Percentiles rank a stretch among this genome's conserved stretches.
These are phyloP conservation scores for Procambarus clarkii DNA, from an alignment of 1,140 invertebrate genomes.

Conservation along the genomic window DNA sequence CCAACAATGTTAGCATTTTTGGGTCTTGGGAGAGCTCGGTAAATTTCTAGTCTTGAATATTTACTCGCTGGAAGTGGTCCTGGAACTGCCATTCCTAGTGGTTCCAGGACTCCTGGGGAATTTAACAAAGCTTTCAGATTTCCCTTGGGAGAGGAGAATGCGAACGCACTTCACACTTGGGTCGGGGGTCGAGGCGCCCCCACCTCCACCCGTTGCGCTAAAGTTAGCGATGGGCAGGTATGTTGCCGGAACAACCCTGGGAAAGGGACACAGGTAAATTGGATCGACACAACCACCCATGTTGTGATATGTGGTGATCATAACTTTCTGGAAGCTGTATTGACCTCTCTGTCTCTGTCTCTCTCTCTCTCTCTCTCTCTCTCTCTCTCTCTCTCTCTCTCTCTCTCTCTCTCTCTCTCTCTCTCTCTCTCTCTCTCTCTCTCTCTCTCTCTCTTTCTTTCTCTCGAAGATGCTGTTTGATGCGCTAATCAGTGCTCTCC, in stretches of 20 bases:
- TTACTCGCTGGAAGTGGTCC: slow-evolving; percentile 68
- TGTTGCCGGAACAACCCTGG: slow-evolving; percentile 27
- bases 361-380: no score
- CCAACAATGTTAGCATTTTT: slow-evolving; percentile 70
- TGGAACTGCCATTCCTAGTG: slow-evolving; percentile 68
- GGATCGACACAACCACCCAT: no score
- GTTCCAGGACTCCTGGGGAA: slow-evolving; percentile 64
- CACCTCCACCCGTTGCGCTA: slow-evolving; percentile 5
- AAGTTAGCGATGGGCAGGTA: slow-evolving; percentile 42
- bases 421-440: no score
- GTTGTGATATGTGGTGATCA: no score
- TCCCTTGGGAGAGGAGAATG: slow-evolving; percentile 50
- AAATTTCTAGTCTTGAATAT: slow-evolving; percentile 70
- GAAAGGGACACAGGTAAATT: slow-evolving; percentile 28
- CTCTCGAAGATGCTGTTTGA: no score
- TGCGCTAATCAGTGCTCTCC: no score
- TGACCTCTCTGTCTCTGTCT: no score
- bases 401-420: no score
- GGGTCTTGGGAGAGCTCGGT: slow-evolving; percentile 67
- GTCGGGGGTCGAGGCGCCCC: not conserved
- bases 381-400: no score
- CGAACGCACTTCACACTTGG: slow-evolving; percentile 52
- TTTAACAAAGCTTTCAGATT: slow-evolving; percentile 66
- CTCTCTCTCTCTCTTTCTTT: no score
- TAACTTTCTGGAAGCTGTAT: no score